Evolutionary conservation across 2,113 vertebrate genomes (phyloP).

Genomic region (Tonatia bakeri): DNA sequence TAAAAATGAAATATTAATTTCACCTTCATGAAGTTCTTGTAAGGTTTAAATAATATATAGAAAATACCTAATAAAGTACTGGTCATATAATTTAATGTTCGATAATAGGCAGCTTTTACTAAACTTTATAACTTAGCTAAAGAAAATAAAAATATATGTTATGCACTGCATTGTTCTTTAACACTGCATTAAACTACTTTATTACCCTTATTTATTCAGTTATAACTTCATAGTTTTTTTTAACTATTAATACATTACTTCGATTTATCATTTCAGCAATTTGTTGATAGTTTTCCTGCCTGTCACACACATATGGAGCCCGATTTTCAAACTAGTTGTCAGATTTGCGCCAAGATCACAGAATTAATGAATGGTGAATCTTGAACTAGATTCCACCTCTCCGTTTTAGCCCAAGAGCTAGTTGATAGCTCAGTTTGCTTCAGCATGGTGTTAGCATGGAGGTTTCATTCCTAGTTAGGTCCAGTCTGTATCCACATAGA

Average conservation of each 20-base stretch:
- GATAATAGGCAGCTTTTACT: background rate
- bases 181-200: background rate
- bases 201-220: slow-evolving; percentile 2
- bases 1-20: background rate
- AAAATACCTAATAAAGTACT: background rate
- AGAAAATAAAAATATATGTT: background rate
- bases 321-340: background rate
- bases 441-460: background rate
- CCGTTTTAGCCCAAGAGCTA: background rate
- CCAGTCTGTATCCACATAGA: background rate
- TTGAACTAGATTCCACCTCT: slow-evolving; percentile 24
- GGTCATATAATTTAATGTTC: background rate
- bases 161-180: background rate
- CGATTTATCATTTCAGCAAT: background rate
- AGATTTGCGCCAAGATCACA: background rate
- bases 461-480: background rate
- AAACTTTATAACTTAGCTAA: background rate
- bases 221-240: background rate
- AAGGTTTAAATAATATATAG: background rate
- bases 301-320: background rate
- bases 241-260: background rate
- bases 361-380: background rate
- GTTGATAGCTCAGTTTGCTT: background rate
- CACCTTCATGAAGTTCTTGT: background rate
- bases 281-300: background rate